Conservation (phyloP, 2,888 invertebrate genomes). For the Philereme transversata region DNA sequence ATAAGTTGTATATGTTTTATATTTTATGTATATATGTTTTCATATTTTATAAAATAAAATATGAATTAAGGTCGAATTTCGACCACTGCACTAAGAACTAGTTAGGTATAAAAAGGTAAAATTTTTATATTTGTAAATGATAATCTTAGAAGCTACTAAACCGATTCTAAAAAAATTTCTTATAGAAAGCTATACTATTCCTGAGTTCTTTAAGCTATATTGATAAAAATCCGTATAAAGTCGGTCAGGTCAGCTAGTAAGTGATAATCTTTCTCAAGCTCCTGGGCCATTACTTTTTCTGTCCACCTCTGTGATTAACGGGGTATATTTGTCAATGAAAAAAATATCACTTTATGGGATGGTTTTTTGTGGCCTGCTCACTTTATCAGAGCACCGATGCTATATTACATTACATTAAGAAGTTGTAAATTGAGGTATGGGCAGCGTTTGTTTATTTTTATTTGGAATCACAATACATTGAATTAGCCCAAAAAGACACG, state of each 20-base stretch:
- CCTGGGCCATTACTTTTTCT: constrained; percentile 10
- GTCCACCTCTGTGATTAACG: constrained; percentile 28
- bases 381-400: background rate
- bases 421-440: background rate
- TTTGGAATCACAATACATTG: background rate
- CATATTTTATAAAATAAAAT: too few relatives aligned
- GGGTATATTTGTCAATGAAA: constrained; percentile 16
- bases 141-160: too few relatives aligned
- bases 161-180: too few relatives aligned
- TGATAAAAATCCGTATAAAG: too few relatives aligned
- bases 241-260: background rate
- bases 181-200: too few relatives aligned
- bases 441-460: background rate
- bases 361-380: constrained; percentile 2
- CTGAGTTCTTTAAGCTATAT: background rate
- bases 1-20: too few relatives aligned
- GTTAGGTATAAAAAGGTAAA: too few relatives aligned
- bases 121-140: too few relatives aligned
- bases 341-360: constrained; percentile 11
- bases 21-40: too few relatives aligned
- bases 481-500: background rate
- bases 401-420: background rate
- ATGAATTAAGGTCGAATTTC: too few relatives aligned
- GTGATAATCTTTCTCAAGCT: background rate
- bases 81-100: too few relatives aligned